These are phyloP conservation scores for Polyommatus iphigenia DNA, from an alignment of 2,888 invertebrate genomes.

Conservation along the genomic window DNA sequence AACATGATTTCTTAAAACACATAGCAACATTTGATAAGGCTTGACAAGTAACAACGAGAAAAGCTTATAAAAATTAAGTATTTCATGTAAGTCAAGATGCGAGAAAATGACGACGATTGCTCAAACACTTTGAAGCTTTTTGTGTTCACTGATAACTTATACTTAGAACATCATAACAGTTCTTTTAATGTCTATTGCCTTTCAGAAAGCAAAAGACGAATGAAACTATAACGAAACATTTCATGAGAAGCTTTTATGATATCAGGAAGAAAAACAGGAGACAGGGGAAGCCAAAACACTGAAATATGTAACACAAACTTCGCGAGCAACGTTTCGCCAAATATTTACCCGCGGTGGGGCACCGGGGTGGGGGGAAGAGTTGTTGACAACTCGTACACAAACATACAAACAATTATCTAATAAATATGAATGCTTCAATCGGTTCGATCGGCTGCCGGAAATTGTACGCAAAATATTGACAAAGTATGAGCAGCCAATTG, in stretches of 20 bases:
- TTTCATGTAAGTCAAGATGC: too few species aligned
- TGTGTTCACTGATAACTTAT: too few species aligned
- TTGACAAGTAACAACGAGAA: too few species aligned
- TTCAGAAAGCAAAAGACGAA: neutral
- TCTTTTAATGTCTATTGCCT: too few species aligned
- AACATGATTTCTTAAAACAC: too few species aligned
- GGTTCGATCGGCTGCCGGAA: neutral
- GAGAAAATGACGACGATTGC: too few species aligned
- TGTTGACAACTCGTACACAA: neutral
- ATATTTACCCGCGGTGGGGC: conserved; percentile 32
- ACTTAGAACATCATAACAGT: too few species aligned
- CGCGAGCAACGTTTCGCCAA: conserved; percentile 34
- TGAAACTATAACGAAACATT: neutral
- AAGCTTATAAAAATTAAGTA: too few species aligned
- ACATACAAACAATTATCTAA: neutral
- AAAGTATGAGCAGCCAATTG: neutral
- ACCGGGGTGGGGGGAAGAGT: neutral
- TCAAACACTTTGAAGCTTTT: too few species aligned
- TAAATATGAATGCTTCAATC: conserved; percentile 8
- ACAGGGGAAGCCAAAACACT: conserved; percentile 9
- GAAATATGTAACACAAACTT: conserved; percentile 31
- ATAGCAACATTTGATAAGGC: too few species aligned
- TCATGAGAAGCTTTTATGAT: conserved; percentile 14
- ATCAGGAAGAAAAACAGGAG: conserved; percentile 20
- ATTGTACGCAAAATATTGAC: neutral